These are phyloP conservation scores for Platalea minor DNA, from an alignment of 2,797 vertebrate genomes.

Conservation along the genomic window DNA sequence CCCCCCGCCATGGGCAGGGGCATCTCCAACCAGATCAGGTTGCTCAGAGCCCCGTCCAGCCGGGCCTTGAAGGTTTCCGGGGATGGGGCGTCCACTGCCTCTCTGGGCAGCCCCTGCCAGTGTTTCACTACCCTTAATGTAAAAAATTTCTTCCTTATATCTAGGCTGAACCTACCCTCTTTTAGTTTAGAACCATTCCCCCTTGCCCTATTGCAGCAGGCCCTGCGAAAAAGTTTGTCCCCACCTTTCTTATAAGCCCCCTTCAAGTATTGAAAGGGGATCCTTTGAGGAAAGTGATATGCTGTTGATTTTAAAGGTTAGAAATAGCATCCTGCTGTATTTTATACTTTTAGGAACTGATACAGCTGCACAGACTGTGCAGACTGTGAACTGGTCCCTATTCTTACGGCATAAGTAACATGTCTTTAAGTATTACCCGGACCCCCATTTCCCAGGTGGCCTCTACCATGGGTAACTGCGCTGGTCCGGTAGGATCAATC, in stretches of 20 bases:
- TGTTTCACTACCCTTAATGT: not conserved
- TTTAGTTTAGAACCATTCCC: not conserved
- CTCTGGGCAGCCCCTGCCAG: not conserved
- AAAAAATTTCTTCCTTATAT: not conserved
- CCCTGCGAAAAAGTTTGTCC: not conserved
- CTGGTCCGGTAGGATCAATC: not conserved
- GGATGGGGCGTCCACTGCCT: not conserved
- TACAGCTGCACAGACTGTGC: not conserved
- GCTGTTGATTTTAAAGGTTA: conserved; percentile 19
- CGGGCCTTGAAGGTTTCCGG: not conserved
- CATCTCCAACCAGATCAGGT: not conserved
- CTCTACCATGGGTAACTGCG: not conserved
- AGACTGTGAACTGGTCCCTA: not conserved
- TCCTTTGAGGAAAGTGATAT: not conserved
- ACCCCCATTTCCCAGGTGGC: not conserved
- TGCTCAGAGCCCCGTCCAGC: not conserved
- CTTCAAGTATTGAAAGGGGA: not conserved
- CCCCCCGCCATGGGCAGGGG: not conserved
- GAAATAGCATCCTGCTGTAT: not conserved
- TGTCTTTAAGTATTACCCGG: not conserved
- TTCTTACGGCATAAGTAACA: not conserved
- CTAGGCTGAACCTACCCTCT: not conserved
- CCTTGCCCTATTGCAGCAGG: not conserved
- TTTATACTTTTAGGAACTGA: not conserved
- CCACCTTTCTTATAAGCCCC: not conserved